phyloP scores from a whole-genome alignment of 1,140 invertebrate species.

The Megathymus violae region DNA sequence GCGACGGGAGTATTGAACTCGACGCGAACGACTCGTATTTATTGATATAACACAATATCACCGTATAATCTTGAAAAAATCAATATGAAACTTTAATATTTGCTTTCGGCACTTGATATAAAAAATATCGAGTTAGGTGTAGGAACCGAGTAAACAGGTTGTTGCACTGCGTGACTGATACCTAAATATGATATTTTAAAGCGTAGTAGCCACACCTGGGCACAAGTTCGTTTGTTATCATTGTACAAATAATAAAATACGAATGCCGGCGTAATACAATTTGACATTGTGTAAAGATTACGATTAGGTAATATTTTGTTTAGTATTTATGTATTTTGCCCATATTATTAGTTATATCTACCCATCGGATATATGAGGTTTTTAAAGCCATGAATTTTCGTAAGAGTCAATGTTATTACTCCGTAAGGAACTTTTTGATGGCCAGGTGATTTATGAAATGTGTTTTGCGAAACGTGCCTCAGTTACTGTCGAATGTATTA shows the following conservation, averaged over 20 bases:
- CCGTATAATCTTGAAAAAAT: constrained; percentile 72
- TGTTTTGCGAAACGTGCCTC: no score
- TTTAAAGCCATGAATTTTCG: no score
- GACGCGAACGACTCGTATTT: constrained; percentile 34
- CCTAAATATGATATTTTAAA: constrained; percentile 34
- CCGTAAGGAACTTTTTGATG: no score
- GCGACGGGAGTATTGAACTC: constrained; percentile 57
- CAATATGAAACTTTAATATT: constrained; percentile 61
- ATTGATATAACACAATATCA: constrained; percentile 55
- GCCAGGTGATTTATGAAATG: no score
- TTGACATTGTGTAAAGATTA: no score
- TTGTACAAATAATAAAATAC: not conserved
- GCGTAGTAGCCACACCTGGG: constrained; percentile 44
- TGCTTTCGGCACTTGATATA: constrained; percentile 71
- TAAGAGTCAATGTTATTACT: no score
- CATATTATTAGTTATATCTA: no score
- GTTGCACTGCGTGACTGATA: constrained; percentile 43
- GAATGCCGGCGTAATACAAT: no score
- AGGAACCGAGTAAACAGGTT: constrained; percentile 70
- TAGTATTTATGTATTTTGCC: no score
- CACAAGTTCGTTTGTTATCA: constrained; percentile 18
- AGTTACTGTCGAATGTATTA: no score
- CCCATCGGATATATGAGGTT: no score
- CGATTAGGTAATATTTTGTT: no score
- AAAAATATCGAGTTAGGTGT: constrained; percentile 63